Conservation (phyloP, 1,140 invertebrate genomes). For the Lanistes nyassanus region DNA sequence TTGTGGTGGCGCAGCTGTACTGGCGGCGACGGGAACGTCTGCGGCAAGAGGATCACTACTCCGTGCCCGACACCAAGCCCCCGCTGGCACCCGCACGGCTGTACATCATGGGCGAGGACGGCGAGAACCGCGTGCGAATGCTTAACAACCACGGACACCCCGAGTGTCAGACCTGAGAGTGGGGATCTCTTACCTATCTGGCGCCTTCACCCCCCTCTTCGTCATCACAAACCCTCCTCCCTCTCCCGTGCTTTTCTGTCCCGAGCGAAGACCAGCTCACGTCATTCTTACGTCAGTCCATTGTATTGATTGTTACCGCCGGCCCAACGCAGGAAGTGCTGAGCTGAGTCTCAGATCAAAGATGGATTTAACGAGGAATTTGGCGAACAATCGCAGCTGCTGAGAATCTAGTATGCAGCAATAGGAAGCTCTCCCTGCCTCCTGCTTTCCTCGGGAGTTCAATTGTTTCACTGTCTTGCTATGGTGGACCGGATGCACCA, state of each 20-base stretch:
- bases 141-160: conserved; percentile 31
- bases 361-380: background rate
- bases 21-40: conserved; percentile 42
- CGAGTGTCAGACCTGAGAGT: conserved; percentile 29
- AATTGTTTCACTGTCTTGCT: no score
- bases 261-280: no score
- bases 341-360: background rate
- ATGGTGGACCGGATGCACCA: no score
- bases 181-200: background rate
- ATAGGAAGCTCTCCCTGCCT: no score
- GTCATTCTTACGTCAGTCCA: no score
- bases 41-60: conserved; percentile 36
- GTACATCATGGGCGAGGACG: conserved; percentile 37
- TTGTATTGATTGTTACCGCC: background rate
- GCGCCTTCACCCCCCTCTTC: background rate
- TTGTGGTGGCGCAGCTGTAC: conserved; percentile 58
- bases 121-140: conserved; percentile 37
- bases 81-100: conserved; percentile 23
- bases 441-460: no score
- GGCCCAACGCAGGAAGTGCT: background rate
- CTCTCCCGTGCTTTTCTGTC: no score
- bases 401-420: no score
- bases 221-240: background rate
- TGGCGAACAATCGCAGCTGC: no score
- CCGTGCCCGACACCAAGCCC: conserved; percentile 33